Evolutionary conservation across 2,113 vertebrate species (phyloP).

Genomic region (Ciconia stormi): DNA sequence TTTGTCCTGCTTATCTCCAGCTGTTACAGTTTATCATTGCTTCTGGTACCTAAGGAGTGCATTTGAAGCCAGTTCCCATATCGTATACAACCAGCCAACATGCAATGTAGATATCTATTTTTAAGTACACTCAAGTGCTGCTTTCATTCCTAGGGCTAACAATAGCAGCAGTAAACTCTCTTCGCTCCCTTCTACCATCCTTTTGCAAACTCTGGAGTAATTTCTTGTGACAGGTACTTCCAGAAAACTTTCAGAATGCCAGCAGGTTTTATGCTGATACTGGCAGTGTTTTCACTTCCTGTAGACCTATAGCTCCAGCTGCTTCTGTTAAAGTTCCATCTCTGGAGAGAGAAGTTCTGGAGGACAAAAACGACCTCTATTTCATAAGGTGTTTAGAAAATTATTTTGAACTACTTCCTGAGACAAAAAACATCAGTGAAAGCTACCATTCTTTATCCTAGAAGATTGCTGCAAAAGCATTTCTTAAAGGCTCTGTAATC

Average conservation of each 20-base stretch:
- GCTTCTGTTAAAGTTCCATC: background rate
- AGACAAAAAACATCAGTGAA: background rate
- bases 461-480: background rate
- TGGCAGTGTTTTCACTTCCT: background rate
- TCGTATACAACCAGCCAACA: too few relatives aligned
- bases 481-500: background rate
- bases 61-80: background rate
- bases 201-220: background rate
- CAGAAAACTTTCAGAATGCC: background rate
- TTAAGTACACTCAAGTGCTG: background rate
- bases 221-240: background rate
- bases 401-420: background rate
- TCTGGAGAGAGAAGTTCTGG: background rate
- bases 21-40: background rate
- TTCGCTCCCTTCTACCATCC: background rate
- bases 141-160: background rate
- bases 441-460: background rate
- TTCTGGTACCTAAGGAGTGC: background rate
- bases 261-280: background rate
- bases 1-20: background rate
- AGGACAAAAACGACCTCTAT: background rate
- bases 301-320: background rate
- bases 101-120: background rate
- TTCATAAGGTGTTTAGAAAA: background rate
- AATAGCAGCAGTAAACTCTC: background rate